Percentiles rank a stretch among this genome's conserved stretches.
Evolutionary conservation across 2,888 invertebrate species (phyloP).

Genomic region (Coelinius sp.): DNA sequence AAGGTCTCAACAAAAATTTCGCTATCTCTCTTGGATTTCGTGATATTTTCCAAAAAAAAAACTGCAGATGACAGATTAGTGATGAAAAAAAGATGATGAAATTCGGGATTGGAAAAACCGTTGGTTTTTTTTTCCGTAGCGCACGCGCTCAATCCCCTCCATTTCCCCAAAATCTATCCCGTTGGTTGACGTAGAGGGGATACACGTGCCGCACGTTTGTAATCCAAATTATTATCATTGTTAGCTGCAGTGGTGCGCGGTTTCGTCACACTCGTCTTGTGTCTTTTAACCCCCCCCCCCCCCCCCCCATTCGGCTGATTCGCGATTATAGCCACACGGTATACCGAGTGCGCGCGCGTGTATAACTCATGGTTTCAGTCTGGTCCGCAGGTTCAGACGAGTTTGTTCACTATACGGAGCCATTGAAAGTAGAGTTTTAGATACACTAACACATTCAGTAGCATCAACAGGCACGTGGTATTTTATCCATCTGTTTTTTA

Average conservation of each 20-base stretch:
- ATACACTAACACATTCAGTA: not conserved
- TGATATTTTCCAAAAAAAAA: no score
- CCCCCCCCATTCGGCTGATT: not conserved
- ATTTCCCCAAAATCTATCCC: not conserved
- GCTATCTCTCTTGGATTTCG: no score
- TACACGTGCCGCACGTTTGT: constrained; percentile 43
- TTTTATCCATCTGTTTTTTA: not conserved
- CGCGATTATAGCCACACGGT: not conserved
- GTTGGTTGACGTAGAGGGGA: not conserved
- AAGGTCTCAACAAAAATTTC: no score
- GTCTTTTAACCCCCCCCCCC: not conserved
- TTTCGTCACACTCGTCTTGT: not conserved
- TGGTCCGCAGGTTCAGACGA: constrained; percentile 20
- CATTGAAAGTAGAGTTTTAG: not conserved
- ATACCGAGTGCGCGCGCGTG: not conserved
- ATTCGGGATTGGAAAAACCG: not conserved
- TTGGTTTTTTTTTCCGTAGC: constrained; percentile 32
- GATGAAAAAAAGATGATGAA: not conserved
- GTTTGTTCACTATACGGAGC: not conserved
- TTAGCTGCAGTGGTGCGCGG: constrained; percentile 11
- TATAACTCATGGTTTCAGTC: constrained; percentile 20
- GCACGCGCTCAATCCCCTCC: constrained; percentile 34
- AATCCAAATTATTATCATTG: constrained; percentile 35
- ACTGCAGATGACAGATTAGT: no score
- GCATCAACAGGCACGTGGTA: not conserved